Evolutionary conservation across 2,797 vertebrate genomes (phyloP).

Genomic region (Salmo trutta): DNA sequence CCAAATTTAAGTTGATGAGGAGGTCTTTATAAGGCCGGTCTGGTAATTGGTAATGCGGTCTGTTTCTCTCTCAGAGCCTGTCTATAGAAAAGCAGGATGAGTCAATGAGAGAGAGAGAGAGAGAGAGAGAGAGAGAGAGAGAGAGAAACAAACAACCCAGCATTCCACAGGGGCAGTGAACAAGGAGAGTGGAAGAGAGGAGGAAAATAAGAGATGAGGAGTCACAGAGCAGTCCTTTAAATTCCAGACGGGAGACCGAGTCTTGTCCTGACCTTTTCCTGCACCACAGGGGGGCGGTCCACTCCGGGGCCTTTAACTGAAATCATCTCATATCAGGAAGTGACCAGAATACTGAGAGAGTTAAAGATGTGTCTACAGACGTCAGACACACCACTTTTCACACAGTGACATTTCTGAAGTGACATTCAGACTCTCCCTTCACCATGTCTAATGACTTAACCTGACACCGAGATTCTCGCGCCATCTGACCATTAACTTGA

Average conservation of each 20-base stretch:
- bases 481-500: neutral
- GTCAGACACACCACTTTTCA: neutral
- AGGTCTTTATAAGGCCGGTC: too few relatives aligned
- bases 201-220: neutral
- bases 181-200: neutral
- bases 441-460: neutral
- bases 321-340: neutral
- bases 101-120: neutral
- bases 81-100: neutral
- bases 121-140: neutral
- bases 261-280: slow-evolving; percentile 2
- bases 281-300: too few relatives aligned
- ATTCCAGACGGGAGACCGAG: neutral
- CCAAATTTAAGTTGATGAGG: neutral
- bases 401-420: neutral
- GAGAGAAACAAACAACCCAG: too few relatives aligned
- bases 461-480: neutral
- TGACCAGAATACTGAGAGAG: neutral
- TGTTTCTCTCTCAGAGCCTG: neutral
- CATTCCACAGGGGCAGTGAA: too few relatives aligned
- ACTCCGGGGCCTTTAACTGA: too few relatives aligned
- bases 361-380: neutral
- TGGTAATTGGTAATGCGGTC: neutral
- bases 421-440: neutral
- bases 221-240: neutral